phyloP scores from a whole-genome alignment of 2,113 vertebrate genomes.

The Columba livia region DNA sequence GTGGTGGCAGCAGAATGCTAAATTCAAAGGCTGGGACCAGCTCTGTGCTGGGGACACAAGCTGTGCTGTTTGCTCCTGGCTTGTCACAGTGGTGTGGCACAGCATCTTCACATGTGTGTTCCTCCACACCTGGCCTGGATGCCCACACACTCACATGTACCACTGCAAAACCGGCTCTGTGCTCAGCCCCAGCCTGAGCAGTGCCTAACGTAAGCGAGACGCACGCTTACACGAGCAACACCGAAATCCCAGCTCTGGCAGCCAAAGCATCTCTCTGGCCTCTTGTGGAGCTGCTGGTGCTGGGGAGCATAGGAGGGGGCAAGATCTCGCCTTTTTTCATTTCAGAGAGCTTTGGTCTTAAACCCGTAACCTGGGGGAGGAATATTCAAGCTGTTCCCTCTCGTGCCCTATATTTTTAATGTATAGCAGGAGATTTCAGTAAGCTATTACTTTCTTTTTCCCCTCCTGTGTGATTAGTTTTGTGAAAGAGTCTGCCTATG shows the following conservation, averaged over 20 bases:
- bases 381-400: neutral
- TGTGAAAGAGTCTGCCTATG: neutral
- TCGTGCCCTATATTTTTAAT: neutral
- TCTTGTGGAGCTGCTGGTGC: neutral
- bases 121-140: fast-evolving
- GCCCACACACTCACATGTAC: fast-evolving
- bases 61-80: fast-evolving
- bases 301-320: neutral
- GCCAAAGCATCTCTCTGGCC: neutral
- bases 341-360: neutral
- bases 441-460: neutral
- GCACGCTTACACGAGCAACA: fast-evolving
- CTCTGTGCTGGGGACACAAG: neutral
- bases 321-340: neutral
- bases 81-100: fast-evolving
- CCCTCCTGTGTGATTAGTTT: neutral
- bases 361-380: neutral
- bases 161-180: neutral
- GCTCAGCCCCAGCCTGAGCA: neutral
- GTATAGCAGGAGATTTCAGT: neutral
- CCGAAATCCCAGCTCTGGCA: neutral
- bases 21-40: neutral
- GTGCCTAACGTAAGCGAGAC: fast-evolving
- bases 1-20: neutral
- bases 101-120: neutral